These are phyloP conservation scores for Scolopax mira DNA, from an alignment of 2,113 vertebrate genomes.

Conservation along the genomic window DNA sequence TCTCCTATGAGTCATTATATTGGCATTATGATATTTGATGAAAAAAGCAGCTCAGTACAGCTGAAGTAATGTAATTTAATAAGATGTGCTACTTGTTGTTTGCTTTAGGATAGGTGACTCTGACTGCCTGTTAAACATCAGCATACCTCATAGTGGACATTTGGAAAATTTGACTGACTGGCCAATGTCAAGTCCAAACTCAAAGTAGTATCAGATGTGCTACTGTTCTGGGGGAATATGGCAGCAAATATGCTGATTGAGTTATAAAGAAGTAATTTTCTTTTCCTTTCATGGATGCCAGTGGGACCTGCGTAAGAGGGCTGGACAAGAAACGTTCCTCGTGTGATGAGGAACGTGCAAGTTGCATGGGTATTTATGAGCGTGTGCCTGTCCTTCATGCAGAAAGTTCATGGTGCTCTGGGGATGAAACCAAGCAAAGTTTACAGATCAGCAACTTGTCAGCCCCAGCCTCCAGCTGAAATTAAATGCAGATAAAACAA, in stretches of 20 bases:
- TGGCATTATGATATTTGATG: not conserved
- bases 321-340: not conserved
- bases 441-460: constrained; percentile 58
- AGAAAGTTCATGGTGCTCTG: constrained; percentile 25
- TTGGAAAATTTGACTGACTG: not conserved
- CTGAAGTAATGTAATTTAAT: not conserved
- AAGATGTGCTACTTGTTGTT: not conserved
- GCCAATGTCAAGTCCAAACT: not conserved
- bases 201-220: not conserved
- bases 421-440: constrained; percentile 48
- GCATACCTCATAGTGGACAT: not conserved
- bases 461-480: constrained; percentile 11
- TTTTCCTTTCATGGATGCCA: not conserved
- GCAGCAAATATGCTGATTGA: not conserved
- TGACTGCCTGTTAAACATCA: not conserved
- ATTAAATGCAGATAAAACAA: constrained; percentile 59
- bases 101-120: not conserved
- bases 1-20: not conserved
- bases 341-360: not conserved
- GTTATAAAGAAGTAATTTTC: not conserved
- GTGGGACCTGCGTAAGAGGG: not conserved
- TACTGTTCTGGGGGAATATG: not conserved
- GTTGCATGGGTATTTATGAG: not conserved
- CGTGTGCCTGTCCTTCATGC: not conserved
- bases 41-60: not conserved